Conservation (phyloP, 2,113 vertebrate species). For the Chroicocephalus ridibundus region DNA sequence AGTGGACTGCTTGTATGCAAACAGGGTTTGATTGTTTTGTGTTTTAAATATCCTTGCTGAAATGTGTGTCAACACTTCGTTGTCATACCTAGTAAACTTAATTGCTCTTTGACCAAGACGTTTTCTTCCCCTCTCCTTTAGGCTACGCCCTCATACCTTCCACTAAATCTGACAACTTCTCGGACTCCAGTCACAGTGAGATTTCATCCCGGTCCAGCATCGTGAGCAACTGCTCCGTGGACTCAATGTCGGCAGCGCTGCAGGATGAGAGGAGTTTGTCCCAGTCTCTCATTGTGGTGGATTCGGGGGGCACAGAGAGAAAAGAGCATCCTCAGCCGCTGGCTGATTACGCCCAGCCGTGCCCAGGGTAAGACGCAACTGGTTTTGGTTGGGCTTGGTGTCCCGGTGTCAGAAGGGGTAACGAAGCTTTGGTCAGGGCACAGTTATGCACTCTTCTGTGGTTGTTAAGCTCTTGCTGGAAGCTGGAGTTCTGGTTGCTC, state of each 20-base stretch:
- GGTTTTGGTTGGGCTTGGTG: neutral
- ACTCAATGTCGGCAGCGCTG: constrained; percentile 82
- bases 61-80: neutral
- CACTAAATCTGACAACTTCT: constrained; percentile 86
- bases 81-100: neutral
- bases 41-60: neutral
- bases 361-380: constrained; percentile 77
- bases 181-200: constrained; percentile 94
- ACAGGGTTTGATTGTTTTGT: neutral
- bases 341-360: constrained; percentile 76
- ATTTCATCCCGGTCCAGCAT: constrained; percentile 95
- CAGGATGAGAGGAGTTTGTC: constrained; percentile 79
- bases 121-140: constrained; percentile 47
- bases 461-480: neutral
- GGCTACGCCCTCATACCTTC: constrained; percentile 82
- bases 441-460: neutral
- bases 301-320: constrained; percentile 64
- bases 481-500: neutral
- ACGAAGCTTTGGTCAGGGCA: neutral
- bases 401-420: neutral
- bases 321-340: constrained; percentile 58
- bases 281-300: constrained; percentile 64
- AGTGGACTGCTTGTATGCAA: neutral
- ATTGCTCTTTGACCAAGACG: neutral
- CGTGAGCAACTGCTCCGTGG: constrained; percentile 88